Evolutionary conservation across 1,140 invertebrate genomes (phyloP).

Genomic region (Gryon sp.): DNA sequence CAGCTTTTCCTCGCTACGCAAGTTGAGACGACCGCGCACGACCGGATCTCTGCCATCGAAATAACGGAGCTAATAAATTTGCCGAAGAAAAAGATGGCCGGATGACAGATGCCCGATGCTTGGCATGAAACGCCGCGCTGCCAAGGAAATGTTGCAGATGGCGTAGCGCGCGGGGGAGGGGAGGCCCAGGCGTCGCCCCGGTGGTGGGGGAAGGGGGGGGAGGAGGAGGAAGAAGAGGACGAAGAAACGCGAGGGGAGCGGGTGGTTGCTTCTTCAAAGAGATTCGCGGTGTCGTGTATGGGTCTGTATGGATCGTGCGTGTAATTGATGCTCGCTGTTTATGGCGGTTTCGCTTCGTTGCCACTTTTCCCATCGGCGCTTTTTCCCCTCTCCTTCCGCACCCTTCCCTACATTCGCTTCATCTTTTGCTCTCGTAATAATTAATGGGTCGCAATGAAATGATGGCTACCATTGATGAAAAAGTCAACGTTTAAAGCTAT

Average conservation of each 20-base stretch:
- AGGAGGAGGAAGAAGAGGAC: no score
- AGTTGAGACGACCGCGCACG: constrained; percentile 39
- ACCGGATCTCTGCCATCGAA: constrained; percentile 66
- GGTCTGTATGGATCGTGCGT: constrained; percentile 45
- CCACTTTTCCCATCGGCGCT: constrained; percentile 36
- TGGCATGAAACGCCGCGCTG: constrained; percentile 65
- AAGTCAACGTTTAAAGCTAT: background rate
- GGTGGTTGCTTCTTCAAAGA: constrained; percentile 55
- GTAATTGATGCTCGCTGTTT: constrained; percentile 63
- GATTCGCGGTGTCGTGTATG: constrained; percentile 49
- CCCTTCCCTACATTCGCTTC: no score
- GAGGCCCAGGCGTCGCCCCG: background rate
- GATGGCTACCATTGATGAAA: constrained; percentile 2
- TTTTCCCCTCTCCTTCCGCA: constrained; percentile 19
- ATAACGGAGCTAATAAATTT: constrained; percentile 76
- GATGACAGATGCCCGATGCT: constrained; percentile 76
- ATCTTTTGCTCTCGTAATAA: constrained; percentile 9
- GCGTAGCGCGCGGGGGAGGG: constrained; percentile 44
- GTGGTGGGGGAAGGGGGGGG: constrained; percentile 9
- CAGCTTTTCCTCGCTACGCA: constrained; percentile 55
- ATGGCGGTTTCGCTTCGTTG: constrained; percentile 50
- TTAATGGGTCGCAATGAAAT: constrained; percentile 42
- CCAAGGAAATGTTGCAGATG: constrained; percentile 63
- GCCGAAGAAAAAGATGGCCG: constrained; percentile 75
- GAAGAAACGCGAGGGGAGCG: constrained; percentile 22